These are phyloP conservation scores for Hedya salicella DNA, from an alignment of 2,888 invertebrate genomes.

Conservation along the genomic window DNA sequence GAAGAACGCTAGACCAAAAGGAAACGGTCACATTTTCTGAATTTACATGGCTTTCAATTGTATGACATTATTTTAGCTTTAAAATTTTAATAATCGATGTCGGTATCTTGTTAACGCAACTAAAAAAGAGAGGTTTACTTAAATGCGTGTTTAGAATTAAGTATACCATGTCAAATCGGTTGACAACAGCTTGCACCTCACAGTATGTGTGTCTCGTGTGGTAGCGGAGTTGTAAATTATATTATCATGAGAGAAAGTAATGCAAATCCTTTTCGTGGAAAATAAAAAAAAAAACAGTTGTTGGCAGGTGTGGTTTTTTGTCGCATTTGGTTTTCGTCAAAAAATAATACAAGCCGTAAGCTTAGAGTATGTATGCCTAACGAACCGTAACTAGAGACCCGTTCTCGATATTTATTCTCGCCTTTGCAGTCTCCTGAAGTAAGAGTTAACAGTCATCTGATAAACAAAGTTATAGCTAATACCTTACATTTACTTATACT, in stretches of 20 bases:
- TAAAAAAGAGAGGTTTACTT: too few species aligned
- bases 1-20: background rate
- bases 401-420: background rate
- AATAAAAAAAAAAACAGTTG: background rate
- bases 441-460: background rate
- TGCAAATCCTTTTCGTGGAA: too few species aligned
- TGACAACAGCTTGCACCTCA: too few species aligned
- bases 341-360: background rate
- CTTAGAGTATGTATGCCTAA: background rate
- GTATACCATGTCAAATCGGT: constrained; percentile 26
- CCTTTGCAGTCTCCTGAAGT: background rate
- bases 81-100: too few species aligned
- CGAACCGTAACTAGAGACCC: constrained; percentile 4
- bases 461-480: too few species aligned
- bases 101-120: too few species aligned
- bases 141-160: constrained; percentile 17
- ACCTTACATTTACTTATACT: too few species aligned
- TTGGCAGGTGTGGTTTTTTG: background rate
- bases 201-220: background rate
- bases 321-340: background rate
- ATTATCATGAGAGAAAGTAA: too few species aligned
- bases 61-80: too few species aligned
- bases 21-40: background rate
- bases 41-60: too few species aligned
- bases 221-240: constrained; percentile 8